Base-by-base conservation (phyloP, 2,113 vertebrate genomes). In the Daphoenositta chrysoptera region DNA sequence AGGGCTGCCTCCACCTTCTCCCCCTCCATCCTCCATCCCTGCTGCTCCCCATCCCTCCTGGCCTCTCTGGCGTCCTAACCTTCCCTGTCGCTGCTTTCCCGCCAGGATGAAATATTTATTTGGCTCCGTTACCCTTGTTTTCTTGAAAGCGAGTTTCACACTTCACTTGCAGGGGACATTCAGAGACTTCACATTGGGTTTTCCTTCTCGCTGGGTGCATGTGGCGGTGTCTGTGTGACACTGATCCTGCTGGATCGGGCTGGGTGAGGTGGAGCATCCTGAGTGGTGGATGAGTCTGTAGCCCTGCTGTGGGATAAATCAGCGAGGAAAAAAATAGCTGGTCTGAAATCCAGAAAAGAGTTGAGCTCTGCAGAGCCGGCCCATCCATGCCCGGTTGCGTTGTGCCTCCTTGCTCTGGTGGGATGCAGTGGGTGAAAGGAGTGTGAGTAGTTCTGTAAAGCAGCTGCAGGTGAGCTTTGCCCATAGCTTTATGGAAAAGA, bases 71-170 rank as follows among this genome's bases (percentile, higher is more conserved):
- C 86, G 2, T 15, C 72, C 58, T 30, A 50, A 73, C 73, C 85
- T 91, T 87, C 70, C 77, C 56, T 2, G 4, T 80, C 2, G 0
- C 85, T 79, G 72, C 63, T 79, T 96, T 96, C 89, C 95, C 82
- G 81, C 76, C 31, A n/a, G 44, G 72, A 90, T 97, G 87, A 94
- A 96, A 97, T 94, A 96, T 96, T 95, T 80, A 97, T 76, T 8
- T 56, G 87, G 58, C 83, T 97, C 89, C 0, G 54, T 94, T 95
- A 90, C 91, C 23, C 87, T 73, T 90, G 86, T 93, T 94, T 90
- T 91, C 85, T 71, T 85, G 91, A 90, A 94, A 97, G 85, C 9
- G 0, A 7, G 54, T 96, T 97, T 97, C 94, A 96, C 78, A 89
- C 94, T 95, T 96, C 85, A 71, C 95, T 96, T 97, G 93, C 72